These are phyloP conservation scores for Stigmatopora argus DNA, from an alignment of 2,113 vertebrate genomes.

Conservation along the genomic window DNA sequence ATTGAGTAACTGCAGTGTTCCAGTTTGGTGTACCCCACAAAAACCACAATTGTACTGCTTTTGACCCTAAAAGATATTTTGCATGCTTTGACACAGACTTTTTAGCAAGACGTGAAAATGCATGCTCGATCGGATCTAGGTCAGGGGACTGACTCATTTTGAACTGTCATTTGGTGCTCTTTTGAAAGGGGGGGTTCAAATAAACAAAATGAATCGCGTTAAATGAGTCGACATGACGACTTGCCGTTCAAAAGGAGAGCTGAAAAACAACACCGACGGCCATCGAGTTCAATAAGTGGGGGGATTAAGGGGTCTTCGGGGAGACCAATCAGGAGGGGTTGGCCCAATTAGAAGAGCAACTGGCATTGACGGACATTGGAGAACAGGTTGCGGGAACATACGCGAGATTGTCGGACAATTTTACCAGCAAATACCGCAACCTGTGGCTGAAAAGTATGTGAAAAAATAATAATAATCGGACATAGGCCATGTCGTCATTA, in stretches of 20 bases:
- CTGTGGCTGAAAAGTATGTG: no score
- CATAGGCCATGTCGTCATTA: no score
- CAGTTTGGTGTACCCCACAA: background rate
- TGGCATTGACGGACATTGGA: constrained; percentile 35
- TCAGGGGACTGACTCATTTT: no score
- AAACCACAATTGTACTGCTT: background rate
- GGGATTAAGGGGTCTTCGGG: constrained; percentile 54
- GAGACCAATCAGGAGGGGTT: constrained; percentile 10
- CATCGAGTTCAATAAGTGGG: constrained; percentile 53
- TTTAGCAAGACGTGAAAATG: no score
- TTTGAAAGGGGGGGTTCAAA: no score
- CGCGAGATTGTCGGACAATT: background rate
- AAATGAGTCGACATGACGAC: no score
- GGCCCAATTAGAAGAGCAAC: constrained; percentile 33
- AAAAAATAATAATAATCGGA: no score
- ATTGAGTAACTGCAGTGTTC: background rate
- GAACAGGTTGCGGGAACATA: constrained; percentile 12
- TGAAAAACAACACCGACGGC: constrained; percentile 43
- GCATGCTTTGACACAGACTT: background rate
- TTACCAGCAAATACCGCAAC: background rate
- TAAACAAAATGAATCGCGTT: no score
- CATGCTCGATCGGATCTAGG: no score
- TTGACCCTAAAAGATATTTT: background rate
- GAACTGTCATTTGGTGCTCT: no score
- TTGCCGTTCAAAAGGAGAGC: constrained; percentile 15